Percentiles rank a stretch among this genome's conserved stretches.
Evolutionary conservation across 2,888 invertebrate species (phyloP).

Genomic region (Dexiosoma caninum): DNA sequence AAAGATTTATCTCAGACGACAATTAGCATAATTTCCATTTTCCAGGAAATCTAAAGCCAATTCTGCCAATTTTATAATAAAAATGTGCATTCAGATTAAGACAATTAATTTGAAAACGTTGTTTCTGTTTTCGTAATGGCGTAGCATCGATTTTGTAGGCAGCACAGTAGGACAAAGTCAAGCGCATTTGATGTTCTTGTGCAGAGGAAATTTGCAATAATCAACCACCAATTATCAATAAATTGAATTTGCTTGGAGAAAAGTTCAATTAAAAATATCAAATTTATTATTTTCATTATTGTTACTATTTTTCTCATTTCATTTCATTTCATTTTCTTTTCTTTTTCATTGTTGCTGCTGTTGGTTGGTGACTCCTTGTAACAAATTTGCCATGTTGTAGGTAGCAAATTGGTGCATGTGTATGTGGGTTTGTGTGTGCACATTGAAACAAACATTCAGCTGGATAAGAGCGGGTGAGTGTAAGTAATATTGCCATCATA

Average conservation of each 20-base stretch:
- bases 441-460: not conserved
- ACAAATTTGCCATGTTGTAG: not conserved
- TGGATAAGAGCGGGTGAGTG: not conserved
- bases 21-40: too few species aligned
- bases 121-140: too few species aligned
- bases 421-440: not conserved
- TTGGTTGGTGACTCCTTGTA: not conserved
- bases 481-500: slow-evolving; percentile 49
- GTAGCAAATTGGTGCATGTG: not conserved
- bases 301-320: too few species aligned
- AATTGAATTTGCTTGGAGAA: slow-evolving; percentile 30
- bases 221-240: not conserved
- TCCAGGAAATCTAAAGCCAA: too few species aligned
- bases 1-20: too few species aligned
- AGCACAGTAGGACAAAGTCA: not conserved
- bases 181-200: not conserved
- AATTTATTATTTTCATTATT: not conserved
- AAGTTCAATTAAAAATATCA: slow-evolving; percentile 18
- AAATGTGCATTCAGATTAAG: too few species aligned
- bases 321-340: not conserved
- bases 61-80: too few species aligned
- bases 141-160: too few species aligned
- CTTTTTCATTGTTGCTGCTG: not conserved
- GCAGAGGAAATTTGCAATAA: not conserved
- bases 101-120: too few species aligned